phyloP scores from a whole-genome alignment of 1,140 invertebrate species.

The Zaprionus ghesquierei region DNA sequence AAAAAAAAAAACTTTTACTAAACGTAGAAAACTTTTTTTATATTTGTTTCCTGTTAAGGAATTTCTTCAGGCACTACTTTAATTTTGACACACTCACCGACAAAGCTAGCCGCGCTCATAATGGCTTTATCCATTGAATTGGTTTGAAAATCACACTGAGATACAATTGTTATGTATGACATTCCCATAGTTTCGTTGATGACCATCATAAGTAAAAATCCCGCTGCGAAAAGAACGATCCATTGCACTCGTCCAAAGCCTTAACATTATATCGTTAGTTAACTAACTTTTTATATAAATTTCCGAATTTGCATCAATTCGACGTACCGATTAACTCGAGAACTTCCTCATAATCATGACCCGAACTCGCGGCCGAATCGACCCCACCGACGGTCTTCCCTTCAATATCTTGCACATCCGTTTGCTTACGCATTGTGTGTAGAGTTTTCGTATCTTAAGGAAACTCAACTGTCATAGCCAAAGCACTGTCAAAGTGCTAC shows the following conservation, averaged over 20 bases:
- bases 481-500: constrained; percentile 47
- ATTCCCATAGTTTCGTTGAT: constrained; percentile 81
- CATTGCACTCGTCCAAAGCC: constrained; percentile 70
- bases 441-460: constrained; percentile 7
- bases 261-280: neutral
- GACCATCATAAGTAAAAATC: constrained; percentile 74
- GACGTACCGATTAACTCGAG: constrained; percentile 57
- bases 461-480: constrained; percentile 33
- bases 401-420: constrained; percentile 32
- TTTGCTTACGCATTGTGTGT: constrained; percentile 22
- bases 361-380: constrained; percentile 11
- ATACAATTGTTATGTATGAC: constrained; percentile 77
- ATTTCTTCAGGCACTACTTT: no score
- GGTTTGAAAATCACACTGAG: constrained; percentile 82
- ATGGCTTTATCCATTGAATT: constrained; percentile 76
- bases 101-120: constrained; percentile 75
- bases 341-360: constrained; percentile 66
- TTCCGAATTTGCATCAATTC: neutral
- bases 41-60: no score
- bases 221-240: constrained; percentile 62
- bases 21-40: no score
- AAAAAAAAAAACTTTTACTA: no score
- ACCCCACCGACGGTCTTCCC: neutral
- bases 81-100: constrained; percentile 55
- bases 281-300: neutral